These are phyloP conservation scores for Ophion ventricosus DNA, from an alignment of 2,888 invertebrate genomes.

Conservation along the genomic window DNA sequence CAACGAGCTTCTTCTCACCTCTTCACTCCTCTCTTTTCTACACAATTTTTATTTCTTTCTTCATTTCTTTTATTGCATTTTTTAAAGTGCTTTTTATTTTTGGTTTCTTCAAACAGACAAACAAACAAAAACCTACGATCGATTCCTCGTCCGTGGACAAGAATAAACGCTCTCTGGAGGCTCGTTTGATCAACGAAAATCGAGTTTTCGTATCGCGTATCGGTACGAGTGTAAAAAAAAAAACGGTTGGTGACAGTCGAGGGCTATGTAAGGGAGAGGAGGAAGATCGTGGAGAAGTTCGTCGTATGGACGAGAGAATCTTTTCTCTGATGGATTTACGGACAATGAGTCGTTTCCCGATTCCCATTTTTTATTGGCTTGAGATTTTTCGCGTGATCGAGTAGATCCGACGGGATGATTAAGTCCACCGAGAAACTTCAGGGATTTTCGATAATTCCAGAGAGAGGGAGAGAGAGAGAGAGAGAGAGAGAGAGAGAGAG, in stretches of 20 bases:
- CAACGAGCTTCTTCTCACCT: slow-evolving; percentile 43
- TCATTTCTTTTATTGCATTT: not conserved
- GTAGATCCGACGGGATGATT: slow-evolving; percentile 79
- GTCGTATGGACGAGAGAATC: slow-evolving; percentile 33
- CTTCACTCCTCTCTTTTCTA: slow-evolving; percentile 9
- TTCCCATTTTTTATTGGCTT: slow-evolving; percentile 69
- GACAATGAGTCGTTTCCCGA: slow-evolving; percentile 62
- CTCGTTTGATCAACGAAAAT: too few species aligned
- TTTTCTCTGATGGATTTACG: slow-evolving; percentile 63
- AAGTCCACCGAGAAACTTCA: slow-evolving; percentile 73
- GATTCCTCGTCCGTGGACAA: not conserved
- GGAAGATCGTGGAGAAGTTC: slow-evolving; percentile 57
- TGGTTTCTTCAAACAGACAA: not conserved
- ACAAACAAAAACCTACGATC: not conserved
- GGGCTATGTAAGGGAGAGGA: not conserved
- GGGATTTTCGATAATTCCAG: slow-evolving; percentile 36
- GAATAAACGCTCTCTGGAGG: too few species aligned
- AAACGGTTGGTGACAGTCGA: not conserved
- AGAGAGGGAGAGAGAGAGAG: slow-evolving; percentile 41
- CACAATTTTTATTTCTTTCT: slow-evolving; percentile 1
- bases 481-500: slow-evolving; percentile 50
- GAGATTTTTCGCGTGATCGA: slow-evolving; percentile 74
- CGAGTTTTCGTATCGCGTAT: too few species aligned
- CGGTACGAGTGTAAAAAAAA: not conserved
- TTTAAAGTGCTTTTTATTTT: not conserved